Evolutionary conservation across 2,888 invertebrate species (phyloP), one percentile per base, ranked within the genome.

Genomic region (Dione vanillae): DNA sequence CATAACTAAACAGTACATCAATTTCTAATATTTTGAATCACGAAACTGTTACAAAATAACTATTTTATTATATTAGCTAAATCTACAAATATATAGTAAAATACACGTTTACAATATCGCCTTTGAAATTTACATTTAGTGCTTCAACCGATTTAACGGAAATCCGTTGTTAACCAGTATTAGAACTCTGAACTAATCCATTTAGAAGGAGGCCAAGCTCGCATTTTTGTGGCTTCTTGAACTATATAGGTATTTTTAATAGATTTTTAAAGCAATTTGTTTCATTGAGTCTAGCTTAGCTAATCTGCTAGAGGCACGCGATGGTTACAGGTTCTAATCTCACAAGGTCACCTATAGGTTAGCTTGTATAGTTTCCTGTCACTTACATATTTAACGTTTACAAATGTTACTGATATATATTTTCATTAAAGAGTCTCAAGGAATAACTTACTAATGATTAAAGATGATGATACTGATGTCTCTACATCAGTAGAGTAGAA

Each of bases 201-300:
- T 62, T 75, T 75, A 75, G 16, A 20, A 64, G 45, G 65, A 68
- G 69, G 74, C 47, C 68, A 64, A 51, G 54, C 68, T 66, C 58
- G 65, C 68, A 19, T 10, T 49, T 69, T 35, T 74, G 64, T 27
- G 75, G 74, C 66, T 75, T 74, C 73, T 20, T 64, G 37, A 56
- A 54, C 65, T 71, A 65, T 69, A 51, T 40, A 27, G 27, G 27
- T 27, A 61, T 12, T 58, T 69, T 54, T 41, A n/a, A 14, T 43
- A 61, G 65, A 72, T 72, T 65, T 52, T 67, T 65, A 54, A 19
- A 65, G 61, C 41, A 54, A 20, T 20, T 51, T 14, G 19, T 35
- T 45, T 27, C 45, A 45, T 35, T 59, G 43, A 20, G 59, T n/a
- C 45, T 45, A 35, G 45, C 45, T 37, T 2, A 16, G 56, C 56